phyloP scores from a whole-genome alignment of 2,113 vertebrate species.

The Corydoras sp. region DNA sequence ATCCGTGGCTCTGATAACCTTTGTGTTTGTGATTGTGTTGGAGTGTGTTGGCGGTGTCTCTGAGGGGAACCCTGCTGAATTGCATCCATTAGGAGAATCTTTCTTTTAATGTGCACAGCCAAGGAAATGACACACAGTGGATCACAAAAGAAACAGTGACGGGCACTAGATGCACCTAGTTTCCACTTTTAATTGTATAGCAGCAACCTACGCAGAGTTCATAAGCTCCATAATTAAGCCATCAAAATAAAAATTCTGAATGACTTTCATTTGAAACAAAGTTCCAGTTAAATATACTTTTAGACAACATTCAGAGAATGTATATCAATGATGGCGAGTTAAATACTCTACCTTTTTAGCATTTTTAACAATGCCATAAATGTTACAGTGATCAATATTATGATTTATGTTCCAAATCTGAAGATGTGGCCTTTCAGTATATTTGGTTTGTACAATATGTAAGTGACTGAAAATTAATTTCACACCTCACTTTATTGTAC shows the following conservation, averaged over 20 bases:
- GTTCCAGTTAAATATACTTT: not conserved
- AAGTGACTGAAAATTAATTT: too few species aligned
- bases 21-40: conserved; percentile 78
- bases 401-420: too few species aligned
- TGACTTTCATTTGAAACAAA: conserved; percentile 83
- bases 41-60: conserved; percentile 75
- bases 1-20: conserved; percentile 76
- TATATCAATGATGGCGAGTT: too few species aligned
- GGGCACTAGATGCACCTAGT: conserved; percentile 74
- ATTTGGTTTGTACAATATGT: too few species aligned
- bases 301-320: too few species aligned
- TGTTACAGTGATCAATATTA: too few species aligned
- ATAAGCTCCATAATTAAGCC: conserved; percentile 88
- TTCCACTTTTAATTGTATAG: conserved; percentile 89
- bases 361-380: too few species aligned
- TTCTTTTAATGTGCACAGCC: conserved; percentile 77
- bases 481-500: too few species aligned
- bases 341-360: too few species aligned
- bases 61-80: conserved; percentile 82
- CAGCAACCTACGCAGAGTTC: conserved; percentile 86
- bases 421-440: too few species aligned
- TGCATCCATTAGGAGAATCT: conserved; percentile 76
- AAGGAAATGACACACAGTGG: conserved; percentile 83
- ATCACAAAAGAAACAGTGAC: conserved; percentile 83
- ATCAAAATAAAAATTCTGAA: conserved; percentile 78